Percentiles rank a stretch among this genome's conserved stretches.
phyloP scores from a whole-genome alignment of 2,797 vertebrate genomes.

The Syndactyla subalaris region DNA sequence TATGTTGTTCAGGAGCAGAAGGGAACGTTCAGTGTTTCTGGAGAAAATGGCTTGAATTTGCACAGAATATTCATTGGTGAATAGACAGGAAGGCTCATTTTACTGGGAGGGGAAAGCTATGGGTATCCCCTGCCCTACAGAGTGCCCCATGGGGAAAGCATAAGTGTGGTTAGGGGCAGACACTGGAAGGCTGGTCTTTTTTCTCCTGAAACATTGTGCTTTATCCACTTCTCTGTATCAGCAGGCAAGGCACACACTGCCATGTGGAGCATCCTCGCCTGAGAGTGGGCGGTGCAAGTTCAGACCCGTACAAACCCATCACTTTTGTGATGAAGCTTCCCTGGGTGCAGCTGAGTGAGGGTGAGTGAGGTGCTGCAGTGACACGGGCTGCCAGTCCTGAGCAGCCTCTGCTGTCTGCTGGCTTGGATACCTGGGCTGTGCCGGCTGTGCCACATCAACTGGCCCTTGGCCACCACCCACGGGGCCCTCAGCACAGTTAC shows the following conservation, averaged over 20 bases:
- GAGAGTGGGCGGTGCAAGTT: background rate
- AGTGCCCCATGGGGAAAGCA: background rate
- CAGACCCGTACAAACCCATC: background rate
- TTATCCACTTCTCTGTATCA: background rate
- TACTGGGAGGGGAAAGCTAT: background rate
- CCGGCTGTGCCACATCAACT: background rate
- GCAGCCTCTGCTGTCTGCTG: background rate
- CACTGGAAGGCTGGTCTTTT: background rate
- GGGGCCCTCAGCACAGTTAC: fast-evolving
- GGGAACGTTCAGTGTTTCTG: background rate
- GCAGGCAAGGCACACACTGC: fast-evolving
- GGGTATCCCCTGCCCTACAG: background rate
- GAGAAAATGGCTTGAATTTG: background rate
- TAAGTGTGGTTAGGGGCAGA: background rate
- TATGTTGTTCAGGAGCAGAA: background rate
- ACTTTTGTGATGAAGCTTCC: background rate
- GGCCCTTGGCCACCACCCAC: background rate
- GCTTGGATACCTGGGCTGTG: background rate
- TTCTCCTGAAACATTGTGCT: background rate
- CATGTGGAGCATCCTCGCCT: background rate
- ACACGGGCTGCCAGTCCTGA: background rate
- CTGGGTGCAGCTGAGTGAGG: background rate
- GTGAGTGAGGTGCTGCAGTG: fast-evolving
- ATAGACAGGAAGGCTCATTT: background rate
- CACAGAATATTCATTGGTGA: background rate